Percentiles rank a stretch among this genome's conserved stretches.
Evolutionary conservation across 2,797 vertebrate genomes (phyloP).

Genomic region (Karalla daura): DNA sequence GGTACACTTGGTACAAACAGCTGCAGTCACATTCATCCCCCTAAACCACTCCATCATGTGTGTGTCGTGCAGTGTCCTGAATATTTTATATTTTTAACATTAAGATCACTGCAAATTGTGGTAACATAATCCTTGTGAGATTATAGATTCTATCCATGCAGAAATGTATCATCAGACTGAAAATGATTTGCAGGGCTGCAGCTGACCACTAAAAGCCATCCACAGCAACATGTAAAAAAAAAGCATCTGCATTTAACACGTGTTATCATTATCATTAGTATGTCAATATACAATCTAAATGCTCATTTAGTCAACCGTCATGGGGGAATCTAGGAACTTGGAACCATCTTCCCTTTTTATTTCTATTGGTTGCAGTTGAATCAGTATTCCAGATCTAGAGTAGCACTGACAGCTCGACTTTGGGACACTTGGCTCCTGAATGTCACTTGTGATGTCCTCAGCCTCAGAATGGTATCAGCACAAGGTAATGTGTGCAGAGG

Average conservation of each 20-base stretch:
- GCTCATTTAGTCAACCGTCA: slow-evolving; percentile 10
- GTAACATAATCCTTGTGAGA: slow-evolving; percentile 15
- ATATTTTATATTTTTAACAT: not conserved
- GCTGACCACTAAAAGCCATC: slow-evolving; percentile 6
- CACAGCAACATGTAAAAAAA: slow-evolving; percentile 44
- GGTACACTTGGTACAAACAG: slow-evolving; percentile 4
- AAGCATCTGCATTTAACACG: slow-evolving; percentile 44
- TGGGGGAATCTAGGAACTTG: slow-evolving; percentile 5
- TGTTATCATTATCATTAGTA: too few species aligned
- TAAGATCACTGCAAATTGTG: not conserved
- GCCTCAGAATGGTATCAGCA: slow-evolving; percentile 73
- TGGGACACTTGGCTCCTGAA: slow-evolving; percentile 40
- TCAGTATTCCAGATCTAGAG: slow-evolving; percentile 7
- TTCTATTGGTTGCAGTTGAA: slow-evolving; percentile 11
- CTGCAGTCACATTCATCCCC: not conserved
- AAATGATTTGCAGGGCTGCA: slow-evolving; percentile 25
- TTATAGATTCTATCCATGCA: slow-evolving; percentile 29
- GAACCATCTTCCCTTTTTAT: not conserved
- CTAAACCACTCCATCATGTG: not conserved
- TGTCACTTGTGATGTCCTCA: slow-evolving; percentile 75
- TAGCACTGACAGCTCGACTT: slow-evolving; percentile 24
- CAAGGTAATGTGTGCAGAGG: slow-evolving; percentile 71
- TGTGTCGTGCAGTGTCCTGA: not conserved
- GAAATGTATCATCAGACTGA: slow-evolving; percentile 23
- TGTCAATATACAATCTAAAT: slow-evolving; percentile 11